These are phyloP conservation scores for Erpobdella octoculata DNA, from an alignment of 2,888 invertebrate species.

Conservation along the genomic window DNA sequence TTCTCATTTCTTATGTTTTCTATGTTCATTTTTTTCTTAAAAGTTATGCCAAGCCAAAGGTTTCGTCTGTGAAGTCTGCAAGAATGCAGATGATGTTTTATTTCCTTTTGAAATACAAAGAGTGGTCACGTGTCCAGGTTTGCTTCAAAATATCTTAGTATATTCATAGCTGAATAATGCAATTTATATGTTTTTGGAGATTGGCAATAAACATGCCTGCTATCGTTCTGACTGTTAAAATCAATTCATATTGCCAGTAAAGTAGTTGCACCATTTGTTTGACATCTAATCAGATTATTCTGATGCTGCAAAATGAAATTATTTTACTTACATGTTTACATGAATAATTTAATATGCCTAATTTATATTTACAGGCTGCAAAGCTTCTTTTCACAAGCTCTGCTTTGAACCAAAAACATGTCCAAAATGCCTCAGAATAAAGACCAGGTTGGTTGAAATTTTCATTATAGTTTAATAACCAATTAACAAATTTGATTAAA, in stretches of 20 bases:
- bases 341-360: not conserved
- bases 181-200: no score
- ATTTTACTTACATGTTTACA: not conserved
- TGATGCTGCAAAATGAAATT: no score
- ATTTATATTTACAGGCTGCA: conserved; percentile 42
- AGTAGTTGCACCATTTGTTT: no score
- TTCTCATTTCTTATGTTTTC: no score
- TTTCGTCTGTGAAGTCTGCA: conserved; percentile 51
- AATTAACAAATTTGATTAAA: no score
- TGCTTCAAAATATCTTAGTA: not conserved
- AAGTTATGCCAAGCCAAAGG: conserved; percentile 49
- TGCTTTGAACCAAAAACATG: conserved; percentile 47
- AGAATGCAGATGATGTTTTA: conserved; percentile 44
- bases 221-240: no score
- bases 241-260: no score
- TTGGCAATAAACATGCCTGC: no score
- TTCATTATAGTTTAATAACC: not conserved
- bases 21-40: conserved; percentile 30
- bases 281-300: no score
- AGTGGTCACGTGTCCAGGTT: conserved; percentile 44
- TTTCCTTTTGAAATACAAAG: conserved; percentile 49
- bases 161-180: not conserved
- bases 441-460: conserved; percentile 26
- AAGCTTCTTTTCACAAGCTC: conserved; percentile 45
- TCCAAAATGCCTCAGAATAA: conserved; percentile 47